phyloP scores from a whole-genome alignment of 2,888 invertebrate genomes.

The Synergus gifuensis region DNA sequence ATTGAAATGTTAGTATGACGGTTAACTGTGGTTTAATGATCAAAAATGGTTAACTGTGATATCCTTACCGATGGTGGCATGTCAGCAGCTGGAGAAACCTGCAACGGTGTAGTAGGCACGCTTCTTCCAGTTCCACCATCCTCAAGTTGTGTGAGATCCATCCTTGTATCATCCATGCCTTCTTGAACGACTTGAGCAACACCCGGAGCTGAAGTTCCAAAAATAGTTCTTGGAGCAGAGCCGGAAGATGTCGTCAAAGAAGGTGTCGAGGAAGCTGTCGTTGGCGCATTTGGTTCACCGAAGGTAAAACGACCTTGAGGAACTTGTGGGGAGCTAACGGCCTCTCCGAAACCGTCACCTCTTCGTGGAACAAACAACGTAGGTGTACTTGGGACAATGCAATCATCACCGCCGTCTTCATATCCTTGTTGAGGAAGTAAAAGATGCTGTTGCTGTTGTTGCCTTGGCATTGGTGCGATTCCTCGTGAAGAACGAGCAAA shows the following conservation, averaged over 20 bases:
- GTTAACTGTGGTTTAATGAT: no score
- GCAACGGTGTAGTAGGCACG: conserved; percentile 84
- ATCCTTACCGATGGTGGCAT: conserved; percentile 68
- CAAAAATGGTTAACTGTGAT: conserved; percentile 16
- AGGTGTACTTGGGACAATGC: conserved; percentile 94
- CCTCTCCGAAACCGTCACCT: conserved; percentile 93
- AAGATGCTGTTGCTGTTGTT: conserved; percentile 78
- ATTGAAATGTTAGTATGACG: neutral
- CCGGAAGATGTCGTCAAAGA: conserved; percentile 61
- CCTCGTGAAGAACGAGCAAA: conserved; percentile 75
- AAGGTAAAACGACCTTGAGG: conserved; percentile 84
- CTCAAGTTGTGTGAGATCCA: conserved; percentile 84
- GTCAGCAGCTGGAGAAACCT: conserved; percentile 80
- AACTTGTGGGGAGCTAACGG: conserved; percentile 93
- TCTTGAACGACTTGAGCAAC: conserved; percentile 80
- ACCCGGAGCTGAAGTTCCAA: conserved; percentile 67
- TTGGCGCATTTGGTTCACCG: conserved; percentile 79
- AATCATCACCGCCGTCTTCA: conserved; percentile 85
- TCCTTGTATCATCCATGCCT: conserved; percentile 87
- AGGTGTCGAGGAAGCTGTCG: conserved; percentile 69
- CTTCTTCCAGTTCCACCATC: conserved; percentile 83
- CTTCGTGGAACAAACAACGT: conserved; percentile 90
- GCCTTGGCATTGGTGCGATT: conserved; percentile 79
- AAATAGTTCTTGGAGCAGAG: conserved; percentile 64
- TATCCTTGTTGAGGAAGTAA: conserved; percentile 79